Base-by-base conservation (phyloP, 2,113 vertebrate genomes). In the Chroicocephalus ridibundus region DNA sequence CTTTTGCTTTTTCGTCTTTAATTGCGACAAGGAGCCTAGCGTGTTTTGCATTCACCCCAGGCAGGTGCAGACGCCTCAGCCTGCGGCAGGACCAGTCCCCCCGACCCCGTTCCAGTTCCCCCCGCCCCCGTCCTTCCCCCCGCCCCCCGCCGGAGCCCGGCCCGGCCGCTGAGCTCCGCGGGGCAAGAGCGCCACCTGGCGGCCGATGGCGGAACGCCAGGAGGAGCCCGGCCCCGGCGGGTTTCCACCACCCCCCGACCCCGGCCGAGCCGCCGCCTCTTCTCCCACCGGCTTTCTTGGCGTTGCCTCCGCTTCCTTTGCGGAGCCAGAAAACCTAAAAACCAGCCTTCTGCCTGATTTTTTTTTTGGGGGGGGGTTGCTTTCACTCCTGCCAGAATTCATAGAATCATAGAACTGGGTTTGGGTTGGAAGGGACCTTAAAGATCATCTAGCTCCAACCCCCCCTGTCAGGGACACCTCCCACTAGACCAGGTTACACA, bases 71-170 rank as follows among this genome's bases (percentile, higher is more conserved):
- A 15, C 8, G 16, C 36, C 42, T 1, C 51, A 20, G 11, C 24
- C 42, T 0, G 29, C 14, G 1, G 36, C 57, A 0, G 38, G 4
- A 6, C 5, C 54, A 1, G 9, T 6, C 17, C 15, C 21, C 20
- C 15, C 8, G 11, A 4, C 60, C 36, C 14, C 13, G 2, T 4
- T 12, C 14, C 29, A 12, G 10, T 62, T 15, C 11, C 13, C 26
- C 47, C 25, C 6, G 4, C 5, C 18, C 20, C 26, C 19, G 5
- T 34, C 22, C 8, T 15, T 38, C 11, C 14, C 29, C 47, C 5
- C 40, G 40, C 11, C 40, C 15, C 51, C 15, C 13, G 13, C 26
- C 55, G 42, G 25, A 20, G 18, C 25, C 4, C 6, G 34, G 26
- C 26, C 19, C 44, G 9, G 40, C 19, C 10, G 2, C 34, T 5